Conservation (phyloP, 2,797 vertebrate species). For the Buphagus erythrorhynchus region DNA sequence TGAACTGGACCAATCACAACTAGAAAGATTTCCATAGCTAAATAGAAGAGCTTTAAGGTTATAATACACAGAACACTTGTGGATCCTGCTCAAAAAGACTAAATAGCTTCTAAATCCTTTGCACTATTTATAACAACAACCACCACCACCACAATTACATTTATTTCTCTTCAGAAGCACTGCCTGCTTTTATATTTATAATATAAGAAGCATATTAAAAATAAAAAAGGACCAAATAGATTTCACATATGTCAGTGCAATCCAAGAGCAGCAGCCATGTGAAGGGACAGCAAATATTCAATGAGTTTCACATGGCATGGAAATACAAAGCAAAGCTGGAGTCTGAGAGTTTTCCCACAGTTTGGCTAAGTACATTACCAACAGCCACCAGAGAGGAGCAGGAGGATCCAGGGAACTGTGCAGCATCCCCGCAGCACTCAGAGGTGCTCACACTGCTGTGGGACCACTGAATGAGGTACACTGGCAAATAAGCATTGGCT, state of each 20-base stretch:
- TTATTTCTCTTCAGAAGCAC: constrained; percentile 36
- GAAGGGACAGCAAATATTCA: constrained; percentile 52
- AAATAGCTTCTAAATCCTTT: constrained; percentile 23
- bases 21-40: background rate
- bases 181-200: constrained; percentile 63
- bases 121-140: constrained; percentile 58
- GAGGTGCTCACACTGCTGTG: background rate
- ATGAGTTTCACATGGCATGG: constrained; percentile 52
- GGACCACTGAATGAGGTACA: background rate
- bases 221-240: constrained; percentile 34
- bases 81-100: background rate
- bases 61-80: background rate
- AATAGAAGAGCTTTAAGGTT: background rate
- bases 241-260: constrained; percentile 54
- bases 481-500: background rate
- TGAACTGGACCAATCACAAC: background rate
- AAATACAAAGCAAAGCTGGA: constrained; percentile 40
- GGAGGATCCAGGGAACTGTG: background rate
- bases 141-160: constrained; percentile 17
- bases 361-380: constrained; percentile 36
- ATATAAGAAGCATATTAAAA: constrained; percentile 34
- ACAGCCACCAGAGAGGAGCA: background rate
- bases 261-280: constrained; percentile 55
- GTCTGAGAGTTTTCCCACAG: constrained; percentile 60
- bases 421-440: background rate